Evolutionary conservation across 2,888 invertebrate genomes (phyloP).

Genomic region (Malthinus seriepunctatus): DNA sequence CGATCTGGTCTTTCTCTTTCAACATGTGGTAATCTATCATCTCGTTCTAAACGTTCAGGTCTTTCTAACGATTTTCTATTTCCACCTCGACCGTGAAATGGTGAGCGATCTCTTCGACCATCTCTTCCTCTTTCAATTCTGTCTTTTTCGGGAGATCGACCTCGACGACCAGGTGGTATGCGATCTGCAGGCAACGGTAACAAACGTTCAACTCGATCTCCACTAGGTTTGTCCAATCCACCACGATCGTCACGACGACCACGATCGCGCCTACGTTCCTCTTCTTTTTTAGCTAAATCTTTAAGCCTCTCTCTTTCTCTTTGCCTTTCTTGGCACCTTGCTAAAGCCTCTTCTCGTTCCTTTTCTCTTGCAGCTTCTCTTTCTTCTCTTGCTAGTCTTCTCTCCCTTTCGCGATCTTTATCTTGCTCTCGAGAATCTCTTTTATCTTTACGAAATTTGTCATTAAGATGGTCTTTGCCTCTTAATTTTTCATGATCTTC

Average conservation of each 20-base stretch:
- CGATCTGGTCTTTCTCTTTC: slow-evolving; percentile 32
- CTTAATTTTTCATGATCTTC: slow-evolving; percentile 56
- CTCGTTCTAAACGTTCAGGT: slow-evolving; percentile 39
- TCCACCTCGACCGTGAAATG: slow-evolving; percentile 32
- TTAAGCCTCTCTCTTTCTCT: slow-evolving; percentile 59
- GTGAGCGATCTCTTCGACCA: slow-evolving; percentile 51
- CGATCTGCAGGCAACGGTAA: slow-evolving; percentile 68
- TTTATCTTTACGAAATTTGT: slow-evolving; percentile 54
- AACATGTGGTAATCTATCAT: slow-evolving; percentile 17
- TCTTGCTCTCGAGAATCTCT: slow-evolving; percentile 67
- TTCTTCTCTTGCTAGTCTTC: slow-evolving; percentile 58
- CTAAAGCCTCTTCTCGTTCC: slow-evolving; percentile 66
- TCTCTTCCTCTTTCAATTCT: slow-evolving; percentile 58
- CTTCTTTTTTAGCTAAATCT: slow-evolving; percentile 56
- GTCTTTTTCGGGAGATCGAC: slow-evolving; percentile 56
- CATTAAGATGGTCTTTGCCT: slow-evolving; percentile 37
- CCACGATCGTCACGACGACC: slow-evolving; percentile 61
- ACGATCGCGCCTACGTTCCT: slow-evolving; percentile 58
- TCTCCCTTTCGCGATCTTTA: slow-evolving; percentile 61
- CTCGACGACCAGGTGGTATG: slow-evolving; percentile 57
- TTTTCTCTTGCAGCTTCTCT: slow-evolving; percentile 64
- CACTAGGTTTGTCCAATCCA: slow-evolving; percentile 64
- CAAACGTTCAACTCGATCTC: slow-evolving; percentile 62
- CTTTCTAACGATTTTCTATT: slow-evolving; percentile 40
- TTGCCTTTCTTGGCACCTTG: slow-evolving; percentile 67